Base-by-base conservation (phyloP, 1,140 invertebrate species). In the Sarcophaga bullata region DNA sequence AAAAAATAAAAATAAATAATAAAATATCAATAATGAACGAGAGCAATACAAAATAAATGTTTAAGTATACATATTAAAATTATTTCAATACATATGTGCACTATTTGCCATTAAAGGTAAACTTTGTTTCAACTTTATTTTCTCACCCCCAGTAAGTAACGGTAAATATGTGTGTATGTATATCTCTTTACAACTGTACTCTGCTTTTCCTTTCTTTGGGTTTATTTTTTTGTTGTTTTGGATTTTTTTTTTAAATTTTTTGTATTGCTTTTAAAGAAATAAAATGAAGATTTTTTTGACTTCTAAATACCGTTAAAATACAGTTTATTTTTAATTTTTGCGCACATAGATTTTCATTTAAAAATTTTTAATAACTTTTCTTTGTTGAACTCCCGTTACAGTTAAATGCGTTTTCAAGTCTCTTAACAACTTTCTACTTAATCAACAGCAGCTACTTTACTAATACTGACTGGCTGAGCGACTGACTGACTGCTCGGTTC, bases 401-500 rank as follows among this genome's bases (percentile, higher is more conserved):
- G 54, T 68, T 19, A 68, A 68, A 68, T 68, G 62, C 62, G 62
- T 68, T 68, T 17, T 19, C n/a, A 68, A 68, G n/a, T 68, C 19
- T 1, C 50, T 37, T 47, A 47, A 47, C 73, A 78, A 78, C 75
- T 78, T 78, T 78, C 52, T 50, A 78, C 75, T 78, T 48, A 78
- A 78, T 78, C 75, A 72, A 72, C 19, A 78, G 46, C 73, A 76
- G 49, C 48, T 50, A 78, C 75, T 78, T 78, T 78, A 78, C 75
- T 78, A 78, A 50, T 19, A 78, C 75, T 78, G 75, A 48, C 73
- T 76, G 46, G 48, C 73, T 46, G 73, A 62, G 15, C 11, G 73
- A 48, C 25, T 37, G 25, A 37, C 25, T 37, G 25, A 37, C 25
- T 37, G 25, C 25, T 37, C 25, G 25, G 25, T 37, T 37, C 25